Conservation (phyloP, 1,140 invertebrate species). For the Limonius californicus region DNA sequence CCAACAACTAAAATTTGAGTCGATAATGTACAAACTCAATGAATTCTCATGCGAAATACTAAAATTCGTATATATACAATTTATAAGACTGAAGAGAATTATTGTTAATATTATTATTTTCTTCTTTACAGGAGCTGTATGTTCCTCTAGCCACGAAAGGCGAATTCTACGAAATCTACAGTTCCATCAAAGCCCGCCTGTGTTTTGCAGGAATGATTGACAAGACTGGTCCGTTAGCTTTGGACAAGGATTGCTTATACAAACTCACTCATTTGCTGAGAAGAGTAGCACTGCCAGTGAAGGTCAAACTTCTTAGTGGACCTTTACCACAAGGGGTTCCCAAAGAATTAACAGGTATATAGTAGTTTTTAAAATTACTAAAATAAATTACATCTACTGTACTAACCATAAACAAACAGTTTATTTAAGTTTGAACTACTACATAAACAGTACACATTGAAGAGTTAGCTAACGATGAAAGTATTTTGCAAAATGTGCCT, state of each 20-base stretch:
- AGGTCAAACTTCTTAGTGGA: conserved; percentile 52
- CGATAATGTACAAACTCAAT: too few relatives aligned
- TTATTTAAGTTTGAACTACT: too few relatives aligned
- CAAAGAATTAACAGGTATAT: conserved; percentile 55
- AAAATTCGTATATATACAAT: too few relatives aligned
- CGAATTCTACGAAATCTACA: conserved; percentile 56
- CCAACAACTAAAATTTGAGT: too few relatives aligned
- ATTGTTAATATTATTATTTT: not conserved
- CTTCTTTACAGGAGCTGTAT: conserved; percentile 54
- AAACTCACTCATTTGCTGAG: conserved; percentile 41
- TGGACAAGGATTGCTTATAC: conserved; percentile 43
- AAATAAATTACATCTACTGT: too few relatives aligned
- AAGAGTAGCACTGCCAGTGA: conserved; percentile 47
- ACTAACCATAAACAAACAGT: too few relatives aligned
- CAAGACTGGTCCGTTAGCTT: conserved; percentile 39
- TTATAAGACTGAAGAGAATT: too few relatives aligned
- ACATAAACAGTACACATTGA: too few relatives aligned
- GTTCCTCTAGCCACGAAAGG: conserved; percentile 58
- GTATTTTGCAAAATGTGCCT: too few relatives aligned
- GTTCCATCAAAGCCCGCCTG: conserved; percentile 49
- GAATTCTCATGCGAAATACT: too few relatives aligned
- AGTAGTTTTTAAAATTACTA: too few relatives aligned
- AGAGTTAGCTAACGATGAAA: too few relatives aligned
- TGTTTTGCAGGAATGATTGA: conserved; percentile 45
- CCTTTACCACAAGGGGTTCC: conserved; percentile 54